Evolutionary conservation across 2,113 vertebrate species (phyloP).

Genomic region (Zapornia atra): DNA sequence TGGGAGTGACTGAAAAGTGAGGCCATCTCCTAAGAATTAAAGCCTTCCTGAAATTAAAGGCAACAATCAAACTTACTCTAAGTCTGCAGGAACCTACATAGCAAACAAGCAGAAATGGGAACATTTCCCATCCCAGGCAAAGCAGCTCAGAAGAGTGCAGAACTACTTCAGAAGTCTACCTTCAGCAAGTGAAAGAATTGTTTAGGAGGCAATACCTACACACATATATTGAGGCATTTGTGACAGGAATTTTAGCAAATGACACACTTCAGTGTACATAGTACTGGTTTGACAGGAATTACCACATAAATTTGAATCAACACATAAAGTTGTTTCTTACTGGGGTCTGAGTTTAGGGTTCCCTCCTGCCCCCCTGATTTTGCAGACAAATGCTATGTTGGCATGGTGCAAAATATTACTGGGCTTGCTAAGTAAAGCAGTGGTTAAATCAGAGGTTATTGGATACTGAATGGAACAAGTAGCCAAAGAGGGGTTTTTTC

Average conservation of each 20-base stretch:
- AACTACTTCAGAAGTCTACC: background rate
- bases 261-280: background rate
- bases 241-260: background rate
- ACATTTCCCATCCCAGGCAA: background rate
- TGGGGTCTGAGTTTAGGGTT: background rate
- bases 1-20: slow-evolving; percentile 37
- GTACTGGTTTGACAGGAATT: background rate
- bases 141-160: background rate
- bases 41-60: slow-evolving; percentile 60
- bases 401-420: background rate
- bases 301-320: background rate
- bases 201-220: background rate
- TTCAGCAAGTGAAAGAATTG: background rate
- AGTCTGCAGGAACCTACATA: background rate
- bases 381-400: background rate
- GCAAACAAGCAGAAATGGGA: background rate
- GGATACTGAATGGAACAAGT: background rate
- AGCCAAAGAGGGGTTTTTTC: background rate
- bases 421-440: background rate
- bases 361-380: too few relatives aligned
- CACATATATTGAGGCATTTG: background rate
- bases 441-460: background rate
- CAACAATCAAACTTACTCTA: background rate
- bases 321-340: background rate
- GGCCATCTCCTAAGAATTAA: slow-evolving; percentile 52